These are phyloP conservation scores for Mimas tiliae DNA, from an alignment of 2,888 invertebrate genomes.

Conservation along the genomic window DNA sequence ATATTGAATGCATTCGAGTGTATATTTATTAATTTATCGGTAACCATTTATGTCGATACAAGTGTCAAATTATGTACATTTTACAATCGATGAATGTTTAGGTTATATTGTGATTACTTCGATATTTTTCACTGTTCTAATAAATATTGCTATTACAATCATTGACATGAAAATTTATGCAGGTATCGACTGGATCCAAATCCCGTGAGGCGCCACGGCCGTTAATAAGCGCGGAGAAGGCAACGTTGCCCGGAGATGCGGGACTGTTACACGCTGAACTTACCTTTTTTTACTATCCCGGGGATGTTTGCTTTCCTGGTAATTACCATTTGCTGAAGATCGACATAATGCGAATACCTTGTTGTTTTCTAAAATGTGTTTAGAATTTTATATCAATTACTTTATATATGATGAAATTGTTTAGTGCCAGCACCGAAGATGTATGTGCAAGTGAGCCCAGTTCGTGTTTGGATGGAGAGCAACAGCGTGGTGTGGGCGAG, in stretches of 20 bases:
- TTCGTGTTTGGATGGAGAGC: slow-evolving; percentile 94
- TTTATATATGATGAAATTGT: slow-evolving; percentile 35
- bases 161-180: slow-evolving; percentile 7
- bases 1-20: too few relatives aligned
- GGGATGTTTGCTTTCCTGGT: slow-evolving; percentile 95
- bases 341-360: too few relatives aligned
- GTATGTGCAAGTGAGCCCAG: slow-evolving; percentile 95
- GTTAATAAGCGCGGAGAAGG: slow-evolving; percentile 87
- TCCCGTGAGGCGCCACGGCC: slow-evolving; percentile 66
- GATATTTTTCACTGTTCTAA: too few relatives aligned
- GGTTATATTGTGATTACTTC: too few relatives aligned
- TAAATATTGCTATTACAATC: neutral
- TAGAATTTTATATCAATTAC: too few relatives aligned
- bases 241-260: slow-evolving; percentile 94
- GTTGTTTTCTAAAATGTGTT: too few relatives aligned
- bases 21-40: neutral
- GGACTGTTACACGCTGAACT: slow-evolving; percentile 98
- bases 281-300: slow-evolving; percentile 98
- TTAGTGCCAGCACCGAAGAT: slow-evolving; percentile 97
- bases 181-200: slow-evolving; percentile 78
- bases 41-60: neutral
- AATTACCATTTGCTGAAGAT: too few relatives aligned
- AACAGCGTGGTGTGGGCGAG: slow-evolving; percentile 97
- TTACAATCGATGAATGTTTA: too few relatives aligned
- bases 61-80: neutral